phyloP scores from a whole-genome alignment of 2,113 vertebrate species.

The Sterna hirundo region DNA sequence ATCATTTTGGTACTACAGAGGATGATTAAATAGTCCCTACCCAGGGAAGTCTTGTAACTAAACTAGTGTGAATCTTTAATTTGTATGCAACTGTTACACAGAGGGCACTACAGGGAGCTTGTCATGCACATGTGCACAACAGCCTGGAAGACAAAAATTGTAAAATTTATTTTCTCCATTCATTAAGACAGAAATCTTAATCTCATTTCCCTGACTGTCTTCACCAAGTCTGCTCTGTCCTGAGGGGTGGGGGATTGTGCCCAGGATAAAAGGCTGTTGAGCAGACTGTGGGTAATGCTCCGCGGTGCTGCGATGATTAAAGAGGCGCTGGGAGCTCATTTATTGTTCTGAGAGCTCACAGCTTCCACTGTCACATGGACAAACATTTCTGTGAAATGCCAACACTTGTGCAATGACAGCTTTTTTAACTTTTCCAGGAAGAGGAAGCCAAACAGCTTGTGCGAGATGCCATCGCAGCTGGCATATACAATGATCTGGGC shows the following conservation, averaged over 20 bases:
- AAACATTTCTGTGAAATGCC: background rate
- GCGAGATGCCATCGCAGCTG: constrained; percentile 91
- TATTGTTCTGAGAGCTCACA: background rate
- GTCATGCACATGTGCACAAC: fast-evolving
- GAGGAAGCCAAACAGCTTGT: constrained; percentile 91
- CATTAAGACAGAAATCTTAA: background rate
- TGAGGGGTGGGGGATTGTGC: background rate
- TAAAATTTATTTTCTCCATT: background rate
- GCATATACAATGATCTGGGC: constrained; percentile 95
- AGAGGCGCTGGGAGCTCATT: fast-evolving
- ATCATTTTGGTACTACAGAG: background rate
- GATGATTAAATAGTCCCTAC: background rate
- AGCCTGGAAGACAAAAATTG: background rate
- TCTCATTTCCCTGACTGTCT: background rate
- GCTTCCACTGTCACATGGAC: background rate
- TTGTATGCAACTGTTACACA: background rate
- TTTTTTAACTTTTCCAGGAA: constrained; percentile 74
- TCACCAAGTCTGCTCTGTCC: fast-evolving
- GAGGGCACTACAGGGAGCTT: background rate
- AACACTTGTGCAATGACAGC: background rate
- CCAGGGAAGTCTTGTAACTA: background rate
- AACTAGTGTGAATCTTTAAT: background rate
- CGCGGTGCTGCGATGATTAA: fast-evolving
- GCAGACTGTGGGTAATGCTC: background rate
- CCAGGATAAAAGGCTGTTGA: too few species aligned